Base-by-base conservation (phyloP, 2,113 vertebrate genomes). In the Erythrocercus mccallii region DNA sequence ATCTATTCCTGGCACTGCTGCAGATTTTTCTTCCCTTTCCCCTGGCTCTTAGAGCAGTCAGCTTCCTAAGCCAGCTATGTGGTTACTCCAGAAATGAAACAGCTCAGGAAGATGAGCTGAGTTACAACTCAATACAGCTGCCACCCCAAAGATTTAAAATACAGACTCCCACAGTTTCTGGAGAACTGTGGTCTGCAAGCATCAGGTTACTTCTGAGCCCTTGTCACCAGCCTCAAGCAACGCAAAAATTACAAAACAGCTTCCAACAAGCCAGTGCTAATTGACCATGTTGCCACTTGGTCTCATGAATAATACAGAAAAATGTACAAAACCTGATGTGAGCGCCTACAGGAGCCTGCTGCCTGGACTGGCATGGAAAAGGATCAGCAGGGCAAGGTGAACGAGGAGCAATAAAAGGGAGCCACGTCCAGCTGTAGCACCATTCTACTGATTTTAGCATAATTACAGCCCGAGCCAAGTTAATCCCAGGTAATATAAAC, bases 1-100 rank as follows among this genome's bases (percentile, higher is more conserved):
- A 77, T 82, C 93, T 95, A 94, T 98, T 98, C 97, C 97, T 16
- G 31, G 95, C 89, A 98, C 79, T 66, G 42, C 48, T 35, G 50
- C 66, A 84, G 76, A 89, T 81, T 92, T 76, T 86, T 86, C 76
- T 86, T 94, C 48, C 83, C 65, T 47, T 56, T 88, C 23, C 86
- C 68, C 44, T 81, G 28, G 31, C 68, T 92, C 86, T 86, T 14
- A 11, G 0, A 94, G 65, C 61, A 81, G 37, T 11, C 87, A 57
- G 58, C 66, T 89, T 97, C 79, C 81, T 37, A 62, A 92, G 65
- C 23, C 57, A 86, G 48, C 40, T 66, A 25, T 6, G 5, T 76
- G 25, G 27, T 35, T 74, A 44, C 37, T 64, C 81, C 60, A 60
- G n/a, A 68, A 78, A 48, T 10, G 14, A 70, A 68, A 51, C 7